Conservation (phyloP, 2,888 invertebrate genomes). For the Drosophila atripex region DNA sequence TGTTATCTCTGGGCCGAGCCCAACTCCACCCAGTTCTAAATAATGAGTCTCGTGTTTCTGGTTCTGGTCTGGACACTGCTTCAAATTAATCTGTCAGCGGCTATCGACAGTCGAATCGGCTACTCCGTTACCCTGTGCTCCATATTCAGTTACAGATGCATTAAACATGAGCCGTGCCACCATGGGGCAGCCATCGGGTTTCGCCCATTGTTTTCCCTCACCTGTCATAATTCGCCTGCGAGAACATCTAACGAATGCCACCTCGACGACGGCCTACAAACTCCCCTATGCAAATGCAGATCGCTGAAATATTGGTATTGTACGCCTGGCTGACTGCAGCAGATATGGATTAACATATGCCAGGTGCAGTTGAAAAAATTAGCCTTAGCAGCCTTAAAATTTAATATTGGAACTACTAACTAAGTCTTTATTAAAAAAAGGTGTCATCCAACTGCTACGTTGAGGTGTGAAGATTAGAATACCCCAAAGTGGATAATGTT, state of each 20-base stretch:
- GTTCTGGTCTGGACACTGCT: constrained; percentile 29
- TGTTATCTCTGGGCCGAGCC: constrained; percentile 34
- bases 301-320: constrained; percentile 64
- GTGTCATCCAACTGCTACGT: not conserved
- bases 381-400: not conserved
- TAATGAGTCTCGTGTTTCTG: constrained; percentile 20
- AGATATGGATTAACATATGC: constrained; percentile 35
- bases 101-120: constrained; percentile 18
- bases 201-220: constrained; percentile 52
- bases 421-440: no score
- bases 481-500: not conserved
- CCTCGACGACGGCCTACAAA: constrained; percentile 64
- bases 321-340: constrained; percentile 68
- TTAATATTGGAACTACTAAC: not conserved
- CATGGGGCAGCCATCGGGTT: constrained; percentile 28
- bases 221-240: constrained; percentile 63
- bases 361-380: not conserved
- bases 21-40: constrained; percentile 42
- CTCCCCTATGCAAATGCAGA: constrained; percentile 55
- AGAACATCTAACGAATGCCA: constrained; percentile 47
- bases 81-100: constrained; percentile 36
- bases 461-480: not conserved
- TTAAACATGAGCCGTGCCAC: constrained; percentile 47
- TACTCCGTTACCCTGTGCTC: constrained; percentile 37
- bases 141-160: constrained; percentile 40